Conservation (phyloP, 2,888 invertebrate species). For the Ceramica pisi region DNA sequence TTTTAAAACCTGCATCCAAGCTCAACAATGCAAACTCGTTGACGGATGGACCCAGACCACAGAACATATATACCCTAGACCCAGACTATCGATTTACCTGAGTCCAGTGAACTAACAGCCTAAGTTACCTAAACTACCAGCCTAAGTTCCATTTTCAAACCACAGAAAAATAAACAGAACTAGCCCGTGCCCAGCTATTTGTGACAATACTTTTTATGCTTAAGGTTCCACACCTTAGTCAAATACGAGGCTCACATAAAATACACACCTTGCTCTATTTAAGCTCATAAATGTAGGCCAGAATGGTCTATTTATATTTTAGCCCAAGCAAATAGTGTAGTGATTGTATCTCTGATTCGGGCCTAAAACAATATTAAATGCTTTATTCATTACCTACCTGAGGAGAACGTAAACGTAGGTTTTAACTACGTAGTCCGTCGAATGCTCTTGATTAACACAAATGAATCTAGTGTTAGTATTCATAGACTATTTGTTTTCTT, state of each 20-base stretch:
- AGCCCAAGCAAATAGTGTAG: constrained; percentile 28
- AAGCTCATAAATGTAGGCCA: constrained; percentile 51
- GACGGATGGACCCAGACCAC: constrained; percentile 14
- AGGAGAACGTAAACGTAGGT: background rate
- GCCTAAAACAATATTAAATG: constrained; percentile 53
- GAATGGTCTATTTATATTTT: constrained; percentile 50
- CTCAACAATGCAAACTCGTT: background rate
- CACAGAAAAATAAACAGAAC: background rate
- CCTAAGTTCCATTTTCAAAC: constrained; percentile 2
- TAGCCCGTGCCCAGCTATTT: constrained; percentile 1
- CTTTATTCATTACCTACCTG: constrained; percentile 37
- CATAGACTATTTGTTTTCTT: background rate
- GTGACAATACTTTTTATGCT: constrained; percentile 5
- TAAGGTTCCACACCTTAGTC: constrained; percentile 13
- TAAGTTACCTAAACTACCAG: background rate
- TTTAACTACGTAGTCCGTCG: background rate
- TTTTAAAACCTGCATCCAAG: background rate
- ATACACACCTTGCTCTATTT: constrained; percentile 28
- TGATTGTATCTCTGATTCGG: constrained; percentile 41
- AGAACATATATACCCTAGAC: too few relatives aligned
- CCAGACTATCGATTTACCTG: constrained; percentile 19
- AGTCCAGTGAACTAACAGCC: constrained; percentile 19
- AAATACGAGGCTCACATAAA: constrained; percentile 7
- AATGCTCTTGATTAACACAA: constrained; percentile 1
- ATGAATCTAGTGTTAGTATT: background rate